phyloP scores from a whole-genome alignment of 2,797 vertebrate genomes.

The Sarcophilus harrisii region DNA sequence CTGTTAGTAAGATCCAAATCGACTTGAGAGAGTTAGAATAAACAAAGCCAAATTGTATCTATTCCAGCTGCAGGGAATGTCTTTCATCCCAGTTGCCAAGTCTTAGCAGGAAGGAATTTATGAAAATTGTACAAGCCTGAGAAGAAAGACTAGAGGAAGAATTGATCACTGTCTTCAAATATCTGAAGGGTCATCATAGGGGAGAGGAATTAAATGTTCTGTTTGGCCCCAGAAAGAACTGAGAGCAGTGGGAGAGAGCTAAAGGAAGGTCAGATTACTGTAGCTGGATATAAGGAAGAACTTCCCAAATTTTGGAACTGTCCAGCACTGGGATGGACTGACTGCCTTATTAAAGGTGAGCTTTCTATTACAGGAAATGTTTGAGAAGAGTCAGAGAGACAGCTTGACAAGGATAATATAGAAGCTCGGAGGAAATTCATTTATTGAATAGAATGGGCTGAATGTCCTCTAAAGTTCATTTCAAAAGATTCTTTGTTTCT shows the following conservation, averaged over 20 bases:
- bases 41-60: background rate
- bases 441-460: background rate
- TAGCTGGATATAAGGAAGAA: background rate
- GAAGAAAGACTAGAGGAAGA: background rate
- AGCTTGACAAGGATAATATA: background rate
- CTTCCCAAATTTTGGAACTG: background rate
- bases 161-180: background rate
- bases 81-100: background rate
- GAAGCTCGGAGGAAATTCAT: background rate
- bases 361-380: background rate
- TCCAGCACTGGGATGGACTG: background rate
- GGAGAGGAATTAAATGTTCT: background rate
- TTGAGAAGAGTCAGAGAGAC: background rate
- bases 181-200: background rate
- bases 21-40: background rate
- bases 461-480: background rate
- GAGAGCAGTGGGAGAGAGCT: background rate
- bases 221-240: background rate
- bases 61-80: background rate
- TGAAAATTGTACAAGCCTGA: background rate
- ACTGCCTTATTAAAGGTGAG: background rate
- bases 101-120: background rate
- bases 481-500: background rate
- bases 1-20: background rate
- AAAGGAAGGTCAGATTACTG: background rate